Evolutionary conservation across 2,113 vertebrate species (phyloP), one percentile per base, ranked within the genome.

Genomic region (Neofelis nebulosa): DNA sequence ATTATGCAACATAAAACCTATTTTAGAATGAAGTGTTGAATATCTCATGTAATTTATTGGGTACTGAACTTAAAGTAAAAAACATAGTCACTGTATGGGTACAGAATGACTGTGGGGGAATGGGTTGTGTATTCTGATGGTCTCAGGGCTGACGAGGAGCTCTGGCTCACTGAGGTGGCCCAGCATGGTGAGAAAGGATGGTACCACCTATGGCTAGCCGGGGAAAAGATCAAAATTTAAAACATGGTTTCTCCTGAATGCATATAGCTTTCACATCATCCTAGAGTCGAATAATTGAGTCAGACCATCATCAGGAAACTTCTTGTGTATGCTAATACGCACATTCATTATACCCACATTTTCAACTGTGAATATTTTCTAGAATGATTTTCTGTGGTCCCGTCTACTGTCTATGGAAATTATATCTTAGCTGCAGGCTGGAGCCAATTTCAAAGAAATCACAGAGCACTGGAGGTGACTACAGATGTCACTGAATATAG

Each of bases 381-480:
- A 76, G 38, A 85, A 45, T 80, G 15, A 9, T 80, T 92, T 84
- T 78, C 81, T 85, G 7, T 61, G 50, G 52, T 91, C 81, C 45
- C 16, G 45, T 79, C n/a, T 84, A 71, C 66, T 63, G 19, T 87
- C 89, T 97, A 38, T 69, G 63, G 85, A 76, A 93, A 82, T 33
- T 83, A n/a, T 63, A 65, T 89, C 69, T 97, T 80, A 94, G 52
- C 73, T 82, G 18, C 57, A 93, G 66, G n/a, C 19, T 82, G 90
- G 71, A 89, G 73, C 93, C 78, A 10, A 73, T 97, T 92, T 93
- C 87, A 97, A 69, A 94, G 29, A 95, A 69, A 69, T 76, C n/a
- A 45, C n/a, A 55, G 14, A 63, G 92, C 41, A 31, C 7, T 91
- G n/a, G 23, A 92, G 91, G 41, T 95, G 90, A 97, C 41, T 74